Conservation (phyloP, 2,888 invertebrate species). For the Heteropelma amictum region DNA sequence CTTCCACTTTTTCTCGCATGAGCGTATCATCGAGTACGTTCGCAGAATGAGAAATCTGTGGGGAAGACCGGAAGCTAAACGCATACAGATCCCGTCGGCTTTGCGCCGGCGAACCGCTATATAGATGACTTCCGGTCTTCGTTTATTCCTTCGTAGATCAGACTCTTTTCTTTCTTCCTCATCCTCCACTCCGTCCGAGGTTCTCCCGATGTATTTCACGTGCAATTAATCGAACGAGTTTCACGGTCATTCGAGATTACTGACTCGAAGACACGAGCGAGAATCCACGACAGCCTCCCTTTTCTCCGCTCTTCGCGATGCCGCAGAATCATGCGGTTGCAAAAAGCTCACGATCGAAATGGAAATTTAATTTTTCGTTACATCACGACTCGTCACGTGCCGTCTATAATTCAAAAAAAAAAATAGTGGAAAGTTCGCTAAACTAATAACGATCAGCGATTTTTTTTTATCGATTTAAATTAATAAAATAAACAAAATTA, state of each 20-base stretch:
- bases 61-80: constrained; percentile 47
- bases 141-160: neutral
- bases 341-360: constrained; percentile 22
- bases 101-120: constrained; percentile 30
- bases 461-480: too few relatives aligned
- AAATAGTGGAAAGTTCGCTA: too few relatives aligned
- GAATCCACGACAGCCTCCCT: too few relatives aligned
- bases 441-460: too few relatives aligned
- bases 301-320: too few relatives aligned
- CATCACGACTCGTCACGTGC: too few relatives aligned
- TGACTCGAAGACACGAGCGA: neutral
- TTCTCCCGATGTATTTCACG: neutral
- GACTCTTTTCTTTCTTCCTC: neutral
- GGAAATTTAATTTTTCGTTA: too few relatives aligned
- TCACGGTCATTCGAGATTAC: neutral
- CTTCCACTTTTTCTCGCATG: neutral
- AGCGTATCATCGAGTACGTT: constrained; percentile 45
- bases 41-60: constrained; percentile 40
- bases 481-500: too few relatives aligned
- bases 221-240: neutral
- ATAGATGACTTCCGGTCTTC: constrained; percentile 30
- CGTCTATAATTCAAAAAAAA: too few relatives aligned
- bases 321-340: neutral
- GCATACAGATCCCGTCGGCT: constrained; percentile 37
- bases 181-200: neutral